Evolutionary conservation across 2,888 invertebrate species (phyloP), one percentile per base, ranked within the genome.

Genomic region (Lymantria dispar): DNA sequence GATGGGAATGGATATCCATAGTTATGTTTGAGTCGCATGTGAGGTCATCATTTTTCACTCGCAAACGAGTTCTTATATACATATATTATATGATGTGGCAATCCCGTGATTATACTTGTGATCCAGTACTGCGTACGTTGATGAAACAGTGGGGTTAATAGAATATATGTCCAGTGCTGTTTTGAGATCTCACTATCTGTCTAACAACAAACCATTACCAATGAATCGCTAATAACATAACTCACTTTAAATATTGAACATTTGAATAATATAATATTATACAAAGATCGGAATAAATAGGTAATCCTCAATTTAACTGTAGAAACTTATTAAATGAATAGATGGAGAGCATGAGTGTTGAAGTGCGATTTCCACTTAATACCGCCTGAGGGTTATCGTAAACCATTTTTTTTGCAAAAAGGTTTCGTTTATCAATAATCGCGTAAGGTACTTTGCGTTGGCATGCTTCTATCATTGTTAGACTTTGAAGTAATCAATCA

Each of bases 401-500:
- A 46, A 54, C 50, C 60, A 61, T 58, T 58, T 61, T 64, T 22
- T 22, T 57, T 62, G 48, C 49, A 41, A 53, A 61, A 50, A 52
- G 48, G 55, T 42, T 38, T 13, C 55, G 15, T 22, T 36, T 14
- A 43, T 37, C 45, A 38, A 50, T 49, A 40, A 49, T n/a, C 43
- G 31, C 45, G 43, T 45, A 33, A 44, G 12, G 2, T 38, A 58
- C 44, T 48, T 29, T 38, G 29, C 37, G 45, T 40, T 43, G 41
- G 31, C 14, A 37, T 11, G 41, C 15, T 53, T 54, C 52, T 38
- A 22, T 22, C 22, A 22, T 22, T 5, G 22, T 5, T 22, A 22
- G 2, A 22, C 5, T 22, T 22, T 5, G 22, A 22, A 22, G 22
- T 22, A 22, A 22, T 22, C 22, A 22, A 22, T 22, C 22, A 22